Conservation (phyloP, 1,140 invertebrate genomes). For the Procambarus virginalis region DNA sequence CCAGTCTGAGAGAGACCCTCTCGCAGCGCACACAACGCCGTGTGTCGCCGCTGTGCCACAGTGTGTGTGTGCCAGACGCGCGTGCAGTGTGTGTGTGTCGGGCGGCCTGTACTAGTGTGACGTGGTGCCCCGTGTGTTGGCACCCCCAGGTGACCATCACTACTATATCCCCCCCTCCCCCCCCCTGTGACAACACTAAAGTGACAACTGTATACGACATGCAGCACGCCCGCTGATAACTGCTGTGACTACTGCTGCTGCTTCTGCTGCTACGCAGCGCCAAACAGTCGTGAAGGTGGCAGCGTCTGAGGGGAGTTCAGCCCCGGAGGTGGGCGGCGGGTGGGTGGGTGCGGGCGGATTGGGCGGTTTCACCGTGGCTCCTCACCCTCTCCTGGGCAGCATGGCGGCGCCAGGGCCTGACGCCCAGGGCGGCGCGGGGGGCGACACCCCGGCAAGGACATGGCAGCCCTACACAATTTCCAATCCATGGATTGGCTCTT, state of each 20-base stretch:
- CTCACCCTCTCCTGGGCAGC: constrained; percentile 64
- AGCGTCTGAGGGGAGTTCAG: constrained; percentile 61
- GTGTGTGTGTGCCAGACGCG: constrained; percentile 45
- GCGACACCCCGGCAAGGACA: constrained; percentile 70
- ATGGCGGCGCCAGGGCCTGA: constrained; percentile 69
- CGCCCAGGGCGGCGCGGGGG: constrained; percentile 59
- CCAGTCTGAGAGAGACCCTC: constrained; percentile 66
- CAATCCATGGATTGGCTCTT: constrained; percentile 96
- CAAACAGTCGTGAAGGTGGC: constrained; percentile 53
- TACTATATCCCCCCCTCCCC: too few relatives aligned
- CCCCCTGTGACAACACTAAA: background rate
- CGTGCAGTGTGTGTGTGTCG: constrained; percentile 26
- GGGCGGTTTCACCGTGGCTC: constrained; percentile 65
- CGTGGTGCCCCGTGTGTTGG: constrained; percentile 31
- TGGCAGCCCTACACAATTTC: constrained; percentile 85
- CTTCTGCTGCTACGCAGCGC: background rate
- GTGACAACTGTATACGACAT: constrained; percentile 50
- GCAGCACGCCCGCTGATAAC: constrained; percentile 30
- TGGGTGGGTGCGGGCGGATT: constrained; percentile 56
- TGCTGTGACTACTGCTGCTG: constrained; percentile 31
- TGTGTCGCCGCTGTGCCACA: constrained; percentile 47
- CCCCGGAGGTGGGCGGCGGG: constrained; percentile 64
- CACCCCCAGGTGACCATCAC: background rate
- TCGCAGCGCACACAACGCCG: constrained; percentile 61
- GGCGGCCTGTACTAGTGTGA: constrained; percentile 42